Conservation (phyloP, 1,140 invertebrate genomes). For the Drosophila chauvacae region DNA sequence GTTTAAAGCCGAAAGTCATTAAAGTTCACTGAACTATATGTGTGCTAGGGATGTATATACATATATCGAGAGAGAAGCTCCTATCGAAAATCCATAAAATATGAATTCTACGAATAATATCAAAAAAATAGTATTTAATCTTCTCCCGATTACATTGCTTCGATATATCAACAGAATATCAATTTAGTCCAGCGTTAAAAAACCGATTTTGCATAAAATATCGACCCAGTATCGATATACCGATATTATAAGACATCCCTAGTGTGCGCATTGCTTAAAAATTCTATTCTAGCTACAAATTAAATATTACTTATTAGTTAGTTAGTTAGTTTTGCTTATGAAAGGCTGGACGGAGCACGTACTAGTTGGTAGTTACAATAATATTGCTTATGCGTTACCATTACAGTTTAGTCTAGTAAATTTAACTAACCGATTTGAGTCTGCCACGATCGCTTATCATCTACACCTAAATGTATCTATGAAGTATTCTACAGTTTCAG, state of each 20-base stretch:
- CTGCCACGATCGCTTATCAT: slow-evolving; percentile 27
- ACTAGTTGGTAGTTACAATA: slow-evolving; percentile 17
- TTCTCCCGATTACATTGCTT: neutral
- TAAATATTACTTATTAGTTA: slow-evolving; percentile 6
- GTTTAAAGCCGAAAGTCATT: slow-evolving; percentile 44
- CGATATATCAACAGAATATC: neutral
- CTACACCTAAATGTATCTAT: slow-evolving; percentile 4
- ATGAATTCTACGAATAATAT: neutral
- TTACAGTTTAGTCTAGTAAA: slow-evolving; percentile 24
- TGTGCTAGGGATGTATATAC: neutral
- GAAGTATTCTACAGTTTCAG: slow-evolving; percentile 48
- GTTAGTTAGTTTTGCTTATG: slow-evolving; percentile 10
- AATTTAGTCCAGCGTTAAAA: neutral
- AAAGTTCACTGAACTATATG: slow-evolving; percentile 44
- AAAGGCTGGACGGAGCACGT: slow-evolving; percentile 71
- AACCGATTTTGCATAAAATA: neutral
- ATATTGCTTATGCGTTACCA: slow-evolving; percentile 49
- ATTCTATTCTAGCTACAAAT: neutral
- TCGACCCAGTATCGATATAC: neutral
- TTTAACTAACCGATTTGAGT: slow-evolving; percentile 49
- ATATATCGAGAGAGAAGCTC: neutral
- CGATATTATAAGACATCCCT: neutral
- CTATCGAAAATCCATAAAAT: no score
- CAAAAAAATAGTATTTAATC: neutral
- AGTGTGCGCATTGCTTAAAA: neutral